Evolutionary conservation across 2,113 vertebrate genomes (phyloP).

Genomic region (Anguilla japonica): DNA sequence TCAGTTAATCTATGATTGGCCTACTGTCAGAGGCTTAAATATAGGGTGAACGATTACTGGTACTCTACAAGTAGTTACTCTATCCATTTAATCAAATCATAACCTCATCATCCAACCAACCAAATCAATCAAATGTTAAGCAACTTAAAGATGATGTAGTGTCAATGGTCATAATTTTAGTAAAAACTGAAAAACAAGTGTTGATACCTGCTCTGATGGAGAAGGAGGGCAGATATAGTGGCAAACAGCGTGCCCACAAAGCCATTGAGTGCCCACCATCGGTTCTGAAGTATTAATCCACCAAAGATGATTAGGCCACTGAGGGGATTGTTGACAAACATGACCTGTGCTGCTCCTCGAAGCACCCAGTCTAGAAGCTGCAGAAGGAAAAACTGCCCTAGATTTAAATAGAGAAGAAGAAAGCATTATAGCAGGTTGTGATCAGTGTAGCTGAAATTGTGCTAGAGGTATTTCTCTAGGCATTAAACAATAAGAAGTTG

Average conservation of each 20-base stretch:
- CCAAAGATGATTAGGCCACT: slow-evolving; percentile 83
- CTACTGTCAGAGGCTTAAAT: too few relatives aligned
- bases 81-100: too few relatives aligned
- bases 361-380: slow-evolving; percentile 90
- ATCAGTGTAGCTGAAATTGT: background rate
- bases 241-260: slow-evolving; percentile 83
- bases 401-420: slow-evolving; percentile 25
- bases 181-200: background rate
- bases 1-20: too few relatives aligned
- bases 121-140: too few relatives aligned
- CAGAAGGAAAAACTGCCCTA: slow-evolving; percentile 82
- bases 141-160: too few relatives aligned
- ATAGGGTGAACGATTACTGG: too few relatives aligned
- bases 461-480: too few relatives aligned
- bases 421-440: background rate
- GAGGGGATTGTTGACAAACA: slow-evolving; percentile 95
- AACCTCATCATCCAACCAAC: too few relatives aligned
- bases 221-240: slow-evolving; percentile 83
- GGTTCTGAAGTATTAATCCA: slow-evolving; percentile 88
- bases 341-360: slow-evolving; percentile 90
- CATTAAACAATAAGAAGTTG: too few relatives aligned
- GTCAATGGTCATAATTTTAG: too few relatives aligned
- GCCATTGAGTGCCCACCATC: slow-evolving; percentile 90
- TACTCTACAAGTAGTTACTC: too few relatives aligned
- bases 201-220: slow-evolving; percentile 83